Evolutionary conservation across 2,113 vertebrate species (phyloP), one percentile per base, ranked within the genome.

Genomic region (Gallinago jamesoni): DNA sequence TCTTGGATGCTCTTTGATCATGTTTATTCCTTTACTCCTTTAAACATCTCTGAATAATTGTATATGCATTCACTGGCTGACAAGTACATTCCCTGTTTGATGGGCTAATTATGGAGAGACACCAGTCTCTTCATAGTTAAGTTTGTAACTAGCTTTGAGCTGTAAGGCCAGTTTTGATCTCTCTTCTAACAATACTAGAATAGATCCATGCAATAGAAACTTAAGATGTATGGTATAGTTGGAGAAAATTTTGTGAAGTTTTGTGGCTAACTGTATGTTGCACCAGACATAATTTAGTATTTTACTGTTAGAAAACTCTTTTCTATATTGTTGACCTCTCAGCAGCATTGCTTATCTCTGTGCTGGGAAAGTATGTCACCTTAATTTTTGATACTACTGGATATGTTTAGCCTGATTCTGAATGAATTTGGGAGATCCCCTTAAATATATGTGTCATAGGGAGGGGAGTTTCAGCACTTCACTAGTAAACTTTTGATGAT

Each of bases 1-100:
- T 97, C 96, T 96, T 96, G 92, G 85, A 89, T 90, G 93, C 56
- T 97, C 97, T 97, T 97, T 97, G 97, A 97, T 97, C 97, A 90
- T 97, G 83, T 97, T 97, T 97, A 96, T 97, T 95, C 88, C 92
- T 93, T 95, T 92, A 70, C 94, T 96, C 87, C 94, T 97, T 97
- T 95, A 97, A 97, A 96, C 95, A 90, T 77, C 85, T 86, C 91
- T 96, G 89, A 96, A 96, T 96, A 97, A 96, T 96, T 96, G 95
- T 96, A 87, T 94, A 96, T 97, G 95, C 92, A 95, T 95, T 95
- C 93, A 63, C 64, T 60, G 94, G 35, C 84, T 97, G 97, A 97
- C 97, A 97, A 94, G 90, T 85, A 84, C 93, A 87, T 94, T 96
- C 89, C 80, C 77, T 91, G 84, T 95, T 96, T 97, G 96, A 97